Base-by-base conservation (phyloP, 2,797 vertebrate genomes). In the Paramormyrops hopkinsi region DNA sequence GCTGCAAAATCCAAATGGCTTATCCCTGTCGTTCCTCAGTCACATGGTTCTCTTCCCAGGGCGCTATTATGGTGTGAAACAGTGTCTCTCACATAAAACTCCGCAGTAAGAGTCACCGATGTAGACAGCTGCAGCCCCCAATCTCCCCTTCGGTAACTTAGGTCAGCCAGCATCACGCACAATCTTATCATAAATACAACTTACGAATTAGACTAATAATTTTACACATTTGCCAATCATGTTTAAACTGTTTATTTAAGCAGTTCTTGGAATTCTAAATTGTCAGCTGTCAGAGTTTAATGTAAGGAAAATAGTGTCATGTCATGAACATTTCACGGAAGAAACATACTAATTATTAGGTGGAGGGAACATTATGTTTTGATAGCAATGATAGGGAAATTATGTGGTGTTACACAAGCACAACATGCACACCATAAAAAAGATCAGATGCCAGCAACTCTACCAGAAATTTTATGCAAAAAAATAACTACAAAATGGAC, bases 51-150 rank as follows among this genome's bases (percentile, higher is more conserved):
- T 48, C 83, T 69, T 84, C 62, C 89, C 48, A 73, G 59, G 25
- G 17, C 8, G 5, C 50, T 65, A 86, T 89, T 89, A 59, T 89
- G 51, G 54, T 29, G 46, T 48, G 50, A 50, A 89, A 89, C 89
- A 89, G 83, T 73, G 89, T 89, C 89, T 54, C 84, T 50, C 84
- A 89, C 83, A 89, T 85, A 84, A 17, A 85, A 85, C 25, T 56
- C 88, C 2, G 37, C 51, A 62, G n/a, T 44, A 44, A 65, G 41
- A 25, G 29, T 22, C 19, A 73, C 62, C 50, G 19, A 54, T 3
- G 9, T 29, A 53, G 44, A 7, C 89, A 89, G 89, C 89, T 89
- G 89, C 89, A 73, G 44, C 4, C 87, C n/a, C 41, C 14, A 0
- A 4, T 29, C 19, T 22, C 12, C n/a, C n/a, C 19, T 22, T 65